Base-by-base conservation (phyloP, 2,797 vertebrate genomes). In the Bovichtus variegatus region DNA sequence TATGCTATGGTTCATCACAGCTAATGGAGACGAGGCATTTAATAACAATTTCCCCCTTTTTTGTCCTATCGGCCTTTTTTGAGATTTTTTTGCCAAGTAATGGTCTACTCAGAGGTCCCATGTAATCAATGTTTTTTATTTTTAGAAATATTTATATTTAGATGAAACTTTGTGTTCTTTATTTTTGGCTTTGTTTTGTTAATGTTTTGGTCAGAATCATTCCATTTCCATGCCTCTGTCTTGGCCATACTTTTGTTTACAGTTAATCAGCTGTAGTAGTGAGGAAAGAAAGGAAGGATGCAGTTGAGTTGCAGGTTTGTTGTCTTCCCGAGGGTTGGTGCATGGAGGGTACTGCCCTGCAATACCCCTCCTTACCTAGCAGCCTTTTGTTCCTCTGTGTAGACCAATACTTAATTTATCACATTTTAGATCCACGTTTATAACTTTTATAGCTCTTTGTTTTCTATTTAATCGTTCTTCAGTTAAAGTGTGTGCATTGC, bases 21-120 rank as follows among this genome's bases (percentile, higher is more conserved):
- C 73, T 46, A 44, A 60, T 83, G 85, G 76, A 85, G 87, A 84
- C 83, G 49, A 83, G 80, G 76, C 88, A 87, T 91, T 88, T 67
- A 19, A 67, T 40, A 8, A 70, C 55, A 21, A 59, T 62, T 65
- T 63, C 57, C 62, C 43, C 46, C 3, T 1, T 46, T 81, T 67
- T 57, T 80, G 84, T 87, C 71, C 76, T 68, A 27, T 83, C 34
- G 62, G 87, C 87, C 89, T n/a, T n/a, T 85, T 92, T 83, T 76
- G 91, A 90, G 85, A 88, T 93, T 92, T 82, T 68, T 71, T 80
- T 82, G 68, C 79, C 80, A 72, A 80, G 84, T 85, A 76, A 74
- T 76, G 78, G 79, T 92, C 82, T 87, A 82, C 73, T 77, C 70
- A 78, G 82, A 89, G 81, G 76, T 81, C 74, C 75, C 71, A 27